Conservation (phyloP, 2,113 vertebrate genomes). For the Ursus arctos region DNA sequence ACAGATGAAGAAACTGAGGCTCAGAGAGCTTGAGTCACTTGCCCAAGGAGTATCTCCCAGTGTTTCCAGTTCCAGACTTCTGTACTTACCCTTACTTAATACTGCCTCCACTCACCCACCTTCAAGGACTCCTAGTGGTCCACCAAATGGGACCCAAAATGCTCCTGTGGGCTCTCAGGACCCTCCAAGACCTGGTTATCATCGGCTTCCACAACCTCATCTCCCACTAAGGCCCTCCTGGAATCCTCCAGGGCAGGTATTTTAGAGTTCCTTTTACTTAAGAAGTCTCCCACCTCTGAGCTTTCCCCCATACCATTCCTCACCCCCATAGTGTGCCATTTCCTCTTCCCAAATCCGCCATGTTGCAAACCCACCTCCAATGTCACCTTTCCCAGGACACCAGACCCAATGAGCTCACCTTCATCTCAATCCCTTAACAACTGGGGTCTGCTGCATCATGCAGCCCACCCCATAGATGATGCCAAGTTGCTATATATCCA, state of each 20-base stretch:
- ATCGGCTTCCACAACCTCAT: neutral
- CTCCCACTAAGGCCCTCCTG: neutral
- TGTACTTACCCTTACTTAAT: neutral
- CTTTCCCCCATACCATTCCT: neutral
- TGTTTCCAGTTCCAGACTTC: neutral
- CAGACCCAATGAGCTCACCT: neutral
- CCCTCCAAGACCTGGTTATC: neutral
- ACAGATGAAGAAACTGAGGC: neutral
- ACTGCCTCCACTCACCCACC: neutral
- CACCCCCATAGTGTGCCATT: neutral
- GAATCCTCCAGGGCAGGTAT: neutral
- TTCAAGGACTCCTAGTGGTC: too few relatives aligned
- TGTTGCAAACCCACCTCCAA: neutral
- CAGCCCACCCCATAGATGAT: neutral
- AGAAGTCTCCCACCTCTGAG: neutral
- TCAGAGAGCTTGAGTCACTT: neutral
- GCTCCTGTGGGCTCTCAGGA: neutral
- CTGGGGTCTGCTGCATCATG: neutral
- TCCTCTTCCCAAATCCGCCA: neutral
- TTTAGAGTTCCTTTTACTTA: neutral
- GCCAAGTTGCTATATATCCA: neutral
- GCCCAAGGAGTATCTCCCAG: neutral
- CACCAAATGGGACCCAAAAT: neutral
- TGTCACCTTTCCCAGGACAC: neutral
- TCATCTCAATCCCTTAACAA: neutral